Evolutionary conservation across 2,888 invertebrate species (phyloP), one percentile per base, ranked within the genome.

Genomic region (Kryphioiulus occultus): DNA sequence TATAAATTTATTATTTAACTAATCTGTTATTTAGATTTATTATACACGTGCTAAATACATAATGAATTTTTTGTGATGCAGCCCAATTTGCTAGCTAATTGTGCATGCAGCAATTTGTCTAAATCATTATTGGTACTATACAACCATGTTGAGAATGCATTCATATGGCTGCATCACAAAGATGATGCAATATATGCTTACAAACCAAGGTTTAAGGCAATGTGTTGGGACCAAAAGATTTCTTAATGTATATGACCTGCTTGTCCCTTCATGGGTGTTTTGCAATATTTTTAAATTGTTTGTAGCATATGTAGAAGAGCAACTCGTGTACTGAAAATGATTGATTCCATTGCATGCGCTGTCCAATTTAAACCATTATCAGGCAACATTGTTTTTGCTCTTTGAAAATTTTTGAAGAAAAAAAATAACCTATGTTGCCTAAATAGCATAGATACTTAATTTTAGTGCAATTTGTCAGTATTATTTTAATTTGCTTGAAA

Each of bases 161-260:
- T 78, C 30, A 30, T 78, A 17, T 30, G 78, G 30, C 78, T 78
- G 30, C 78, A 78, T 78, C 30, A 15, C 78, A 78, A 78, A 30
- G 26, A 78, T 26, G 9, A 22, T n/a, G 9, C 5, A 15, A 78
- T 15, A 30, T 30, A 30, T 30, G 30, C 78, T 30, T 78, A 30
- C 78, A 26, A 78, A 78, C 26, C 22, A 59, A 59, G 59, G 59
- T 59, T 59, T 15, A 78, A 78, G 78, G 30, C 78, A 78, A 78
- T 78, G 30, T 78, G 30, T 78, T 30, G 78, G 78, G 78, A 78
- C 78, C 78, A 78, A 78, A 78, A 78, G 78, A 78, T 78, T 12
- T 78, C 78, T 78, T 78, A 78, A 30, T 78, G 78, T 78, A 30
- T 30, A 17, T 78, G 78, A 78, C 26, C 78, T 78, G 78, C 78